Base-by-base conservation (phyloP, 2,113 vertebrate species). In the Dolichallabes microphthalmus region DNA sequence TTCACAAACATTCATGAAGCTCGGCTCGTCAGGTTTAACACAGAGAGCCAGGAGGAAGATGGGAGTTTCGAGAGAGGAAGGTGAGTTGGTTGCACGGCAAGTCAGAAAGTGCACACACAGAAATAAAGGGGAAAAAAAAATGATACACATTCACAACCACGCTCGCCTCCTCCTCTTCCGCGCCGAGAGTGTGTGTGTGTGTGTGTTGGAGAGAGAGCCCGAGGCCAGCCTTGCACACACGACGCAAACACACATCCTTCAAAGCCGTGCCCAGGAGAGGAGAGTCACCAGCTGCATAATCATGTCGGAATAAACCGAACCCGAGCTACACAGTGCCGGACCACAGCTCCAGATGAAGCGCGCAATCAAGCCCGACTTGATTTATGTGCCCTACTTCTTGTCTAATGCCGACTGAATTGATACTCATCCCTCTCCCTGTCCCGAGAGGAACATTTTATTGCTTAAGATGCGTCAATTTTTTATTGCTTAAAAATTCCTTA, bases 161-260 rank as follows among this genome's bases (percentile, higher is more conserved):
- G 50, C 80, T 83, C 15, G 30, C 83, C 74, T 83, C 8, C 74
- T 85, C 80, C 32, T 2, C 35, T 78, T 45, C 7, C 11, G 73
- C 64, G 77, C 74, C 53, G 78, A 64, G 76, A 80, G 71, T 77
- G 83, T 45, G 32, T 66, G n/a, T 63, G 61, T 30, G 77, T 77
- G 83, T 45, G 32, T 66, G 63, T 64, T 25, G 10, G 77, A 85
- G 82, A 35, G 61, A 81, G 78, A 82, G 85, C 87, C 87, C 83
- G 79, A 66, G 87, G 89, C 84, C 66, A 86, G 58, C 79, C 78
- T 45, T 19, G 64, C 88, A 87, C 88, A 89, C 55, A 89, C 15
- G 57, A 79, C 84, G 71, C 64, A 55, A 82, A 61, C 57, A 71
- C 55, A 55, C 75, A 81, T 52, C 77, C 82, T 75, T 82, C 81